Evolutionary conservation across 2,797 vertebrate genomes (phyloP), one percentile per base, ranked within the genome.

Genomic region (Crocidura indochinensis): DNA sequence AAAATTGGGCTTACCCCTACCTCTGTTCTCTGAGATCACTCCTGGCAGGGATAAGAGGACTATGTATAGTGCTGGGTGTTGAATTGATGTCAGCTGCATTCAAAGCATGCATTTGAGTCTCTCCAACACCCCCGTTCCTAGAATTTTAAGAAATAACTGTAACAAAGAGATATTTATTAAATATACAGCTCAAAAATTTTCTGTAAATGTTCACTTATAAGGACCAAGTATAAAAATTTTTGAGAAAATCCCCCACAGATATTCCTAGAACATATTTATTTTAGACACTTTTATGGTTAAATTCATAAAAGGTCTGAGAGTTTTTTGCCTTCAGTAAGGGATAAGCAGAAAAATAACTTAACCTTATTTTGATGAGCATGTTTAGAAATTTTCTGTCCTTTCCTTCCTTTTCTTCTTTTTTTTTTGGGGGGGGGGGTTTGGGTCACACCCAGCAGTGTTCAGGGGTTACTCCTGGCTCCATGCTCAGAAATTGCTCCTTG

Each of bases 291-390:
- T 83, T 85, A 81, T 74, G 29, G 51, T 1, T 56, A 87, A 62
- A 79, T 87, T 91, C 85, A 73, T 80, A 64, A 73, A 79, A 83
- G 86, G 9, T 65, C 83, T 86, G 29, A 38, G 29, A 82, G 49
- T 4, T 73, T 82, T 86, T 77, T 85, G 17, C 83, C 73, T 88
- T 82, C 0, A 24, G 47, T 19, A 81, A 92, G 11, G 56, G 7
- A 92, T 2, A 15, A 73, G 10, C 6, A 56, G 53, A 75, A 83
- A 51, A 24, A 71, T 38, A 90, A 68, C 31, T 80, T 86, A 75
- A 47, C 15, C 53, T 27, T 15, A 0, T 56, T 47, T 85, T 92
- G 49, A 62, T 67, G 44, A 73, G 53, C 20, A 20, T 49, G n/a
- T 2, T 73, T 24, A 71, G 62, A 29, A 74, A 84, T 53, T 76